Conservation (phyloP, 2,888 invertebrate genomes). For the Heliconius charithonia region DNA sequence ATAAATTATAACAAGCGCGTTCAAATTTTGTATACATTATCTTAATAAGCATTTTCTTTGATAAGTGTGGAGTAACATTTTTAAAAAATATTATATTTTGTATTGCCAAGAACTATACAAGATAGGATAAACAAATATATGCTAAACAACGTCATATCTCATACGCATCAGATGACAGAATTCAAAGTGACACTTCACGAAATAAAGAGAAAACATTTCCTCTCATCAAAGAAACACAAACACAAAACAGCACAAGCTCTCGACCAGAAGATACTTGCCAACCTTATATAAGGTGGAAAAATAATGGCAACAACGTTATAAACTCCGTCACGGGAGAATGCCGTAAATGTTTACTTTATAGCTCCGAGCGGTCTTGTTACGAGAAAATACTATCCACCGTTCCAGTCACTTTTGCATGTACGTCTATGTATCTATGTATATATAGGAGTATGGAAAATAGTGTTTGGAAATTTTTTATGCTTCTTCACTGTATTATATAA, state of each 20-base stretch:
- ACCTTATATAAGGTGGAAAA: not conserved
- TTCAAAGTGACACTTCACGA: not conserved
- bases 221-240: not conserved
- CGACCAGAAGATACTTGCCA: not conserved
- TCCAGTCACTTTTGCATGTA: slow-evolving; percentile 17
- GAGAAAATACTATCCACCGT: slow-evolving; percentile 20
- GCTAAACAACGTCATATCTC: not conserved
- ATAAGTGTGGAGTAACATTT: too few relatives aligned
- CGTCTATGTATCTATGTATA: not conserved
- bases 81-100: too few relatives aligned
- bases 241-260: not conserved
- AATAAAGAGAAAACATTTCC: not conserved
- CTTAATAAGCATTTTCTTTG: too few relatives aligned
- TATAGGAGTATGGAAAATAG: slow-evolving; percentile 10
- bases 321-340: slow-evolving; percentile 19
- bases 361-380: slow-evolving; percentile 23
- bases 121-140: too few relatives aligned
- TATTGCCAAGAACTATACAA: too few relatives aligned
- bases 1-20: too few relatives aligned
- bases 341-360: slow-evolving; percentile 27
- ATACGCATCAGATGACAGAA: not conserved
- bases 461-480: slow-evolving; percentile 8
- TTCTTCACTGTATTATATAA: not conserved
- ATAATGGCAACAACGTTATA: slow-evolving; percentile 21
- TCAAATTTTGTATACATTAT: too few relatives aligned